Evolutionary conservation across 2,888 invertebrate species (phyloP), one percentile per base, ranked within the genome.

Genomic region (Oscheius sp.): DNA sequence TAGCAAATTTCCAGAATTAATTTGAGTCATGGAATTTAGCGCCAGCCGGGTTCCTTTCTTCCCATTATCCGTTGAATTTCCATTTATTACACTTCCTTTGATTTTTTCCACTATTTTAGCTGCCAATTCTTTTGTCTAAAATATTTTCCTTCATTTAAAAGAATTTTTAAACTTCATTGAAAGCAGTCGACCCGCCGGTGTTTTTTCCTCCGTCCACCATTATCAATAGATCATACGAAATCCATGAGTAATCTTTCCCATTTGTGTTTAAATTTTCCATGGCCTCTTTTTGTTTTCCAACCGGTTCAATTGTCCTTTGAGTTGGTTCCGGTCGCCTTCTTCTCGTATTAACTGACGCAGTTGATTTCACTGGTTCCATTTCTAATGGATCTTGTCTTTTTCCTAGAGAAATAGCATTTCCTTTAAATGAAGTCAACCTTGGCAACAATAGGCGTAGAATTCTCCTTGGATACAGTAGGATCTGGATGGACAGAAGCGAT

Each of bases 401-500:
- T n/a, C n/a, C n/a, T n/a, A n/a, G 35, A 9, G 35, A 35, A 35
- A 35, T n/a, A n/a, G n/a, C 35, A 6, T 35, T 35, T 35, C 35
- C 35, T 35, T 35, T 6, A 35, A 35, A 35, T 35, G 18, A 49
- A 16, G 16, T n/a, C n/a, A n/a, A 49, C 49, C n/a, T 49, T 49
- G 16, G n/a, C 58, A 58, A 58, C 58, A 58, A 27, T 58, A 27
- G n/a, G 58, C 58, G n/a, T 58, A 58, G 29, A 29, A 58, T 5
- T 55, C 55, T 55, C 55, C 55, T 13, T 55, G 55, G 27, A 25
- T 21, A 55, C 58, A 58, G 27, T 25, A 27, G 29, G 58, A 9
- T 2, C 58, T 27, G 5, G 58, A 9, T 9, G 58, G 58, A 27
- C 58, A 58, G 58, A 58, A 58, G 5, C 27, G 1, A 27, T 58